Percentiles rank a stretch among this genome's conserved stretches.
Conservation (phyloP, 2,113 vertebrate genomes). For the Thinocorus orbignyianus region DNA sequence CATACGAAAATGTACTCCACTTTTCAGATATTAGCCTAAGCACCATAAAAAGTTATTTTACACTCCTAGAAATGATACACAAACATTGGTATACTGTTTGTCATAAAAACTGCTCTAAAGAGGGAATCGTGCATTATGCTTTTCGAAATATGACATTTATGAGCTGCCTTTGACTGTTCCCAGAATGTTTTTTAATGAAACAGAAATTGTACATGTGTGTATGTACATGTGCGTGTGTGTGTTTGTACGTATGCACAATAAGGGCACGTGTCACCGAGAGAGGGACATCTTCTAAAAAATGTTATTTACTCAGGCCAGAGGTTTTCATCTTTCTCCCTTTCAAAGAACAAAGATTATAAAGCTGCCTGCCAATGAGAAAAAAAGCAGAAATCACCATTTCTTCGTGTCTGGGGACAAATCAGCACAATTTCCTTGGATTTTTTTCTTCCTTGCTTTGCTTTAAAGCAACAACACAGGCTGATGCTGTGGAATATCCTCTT, state of each 20-base stretch:
- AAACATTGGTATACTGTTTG: constrained; percentile 46
- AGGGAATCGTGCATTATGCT: neutral
- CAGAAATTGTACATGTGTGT: neutral
- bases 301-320: neutral
- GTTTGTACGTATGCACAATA: neutral
- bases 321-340: neutral
- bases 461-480: neutral
- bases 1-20: neutral
- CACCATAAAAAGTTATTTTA: constrained; percentile 52
- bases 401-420: neutral
- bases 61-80: constrained; percentile 46
- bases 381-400: neutral
- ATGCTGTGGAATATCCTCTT: neutral
- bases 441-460: neutral
- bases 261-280: neutral
- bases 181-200: constrained; percentile 50
- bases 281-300: neutral
- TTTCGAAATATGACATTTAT: constrained; percentile 66
- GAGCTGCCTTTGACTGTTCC: constrained; percentile 61
- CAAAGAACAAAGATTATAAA: neutral
- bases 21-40: constrained; percentile 35
- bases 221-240: neutral
- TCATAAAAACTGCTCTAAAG: constrained; percentile 46
- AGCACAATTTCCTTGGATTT: neutral
- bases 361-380: neutral